These are phyloP conservation scores for Phymanthus crucifer DNA, from an alignment of 92 coral and sea anemone species.

Conservation along the genomic window DNA sequence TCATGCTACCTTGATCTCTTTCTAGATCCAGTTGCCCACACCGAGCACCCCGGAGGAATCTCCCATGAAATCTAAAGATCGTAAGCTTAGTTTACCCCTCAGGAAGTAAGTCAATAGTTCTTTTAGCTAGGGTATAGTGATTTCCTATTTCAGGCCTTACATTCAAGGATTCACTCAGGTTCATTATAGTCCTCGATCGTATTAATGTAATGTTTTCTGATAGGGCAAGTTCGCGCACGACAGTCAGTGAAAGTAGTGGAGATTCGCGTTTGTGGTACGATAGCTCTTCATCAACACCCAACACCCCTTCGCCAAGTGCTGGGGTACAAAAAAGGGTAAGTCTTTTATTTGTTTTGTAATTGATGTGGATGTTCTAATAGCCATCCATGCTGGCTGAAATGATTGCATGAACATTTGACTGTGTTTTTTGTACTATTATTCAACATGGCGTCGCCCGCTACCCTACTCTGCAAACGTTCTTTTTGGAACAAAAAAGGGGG, in stretches of 20 bases:
- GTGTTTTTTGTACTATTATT: too few relatives aligned
- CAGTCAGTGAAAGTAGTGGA: slow-evolving; percentile 15
- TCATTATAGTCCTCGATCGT: too few relatives aligned
- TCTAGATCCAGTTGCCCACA: not conserved
- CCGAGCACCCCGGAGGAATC: slow-evolving; percentile 24
- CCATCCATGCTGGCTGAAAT: too few relatives aligned
- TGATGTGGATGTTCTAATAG: not conserved
- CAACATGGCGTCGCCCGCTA: not conserved
- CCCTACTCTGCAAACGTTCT: not conserved
- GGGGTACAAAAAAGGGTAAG: slow-evolving; percentile 9
- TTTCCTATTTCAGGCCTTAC: too few relatives aligned
- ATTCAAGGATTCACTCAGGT: too few relatives aligned
- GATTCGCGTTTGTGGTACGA: slow-evolving; percentile 51
- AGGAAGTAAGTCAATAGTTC: slow-evolving; percentile 38
- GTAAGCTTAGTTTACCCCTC: slow-evolving; percentile 36
- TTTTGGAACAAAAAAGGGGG: too few relatives aligned
- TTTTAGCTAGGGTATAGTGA: too few relatives aligned
- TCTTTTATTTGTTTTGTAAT: not conserved
- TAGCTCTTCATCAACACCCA: slow-evolving; percentile 18
- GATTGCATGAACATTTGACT: too few relatives aligned
- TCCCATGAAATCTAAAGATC: slow-evolving; percentile 33
- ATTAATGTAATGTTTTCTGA: too few relatives aligned
- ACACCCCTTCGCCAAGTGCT: slow-evolving; percentile 23
- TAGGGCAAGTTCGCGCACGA: slow-evolving; percentile 28
- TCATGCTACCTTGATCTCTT: not conserved